Conservation (phyloP, 2,888 invertebrate species). For the Ypsolopha sequella region DNA sequence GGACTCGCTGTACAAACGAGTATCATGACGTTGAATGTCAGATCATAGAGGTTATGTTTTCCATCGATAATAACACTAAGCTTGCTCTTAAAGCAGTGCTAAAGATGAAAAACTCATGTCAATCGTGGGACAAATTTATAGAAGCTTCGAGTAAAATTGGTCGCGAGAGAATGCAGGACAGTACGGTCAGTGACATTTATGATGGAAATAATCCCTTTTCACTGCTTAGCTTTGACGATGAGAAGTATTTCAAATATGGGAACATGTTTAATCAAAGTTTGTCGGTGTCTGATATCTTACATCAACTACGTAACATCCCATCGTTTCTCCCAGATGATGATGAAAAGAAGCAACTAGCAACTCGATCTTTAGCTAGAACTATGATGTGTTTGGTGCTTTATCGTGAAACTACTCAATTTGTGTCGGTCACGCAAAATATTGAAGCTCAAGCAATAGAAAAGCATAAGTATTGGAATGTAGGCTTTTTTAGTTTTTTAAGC, state of each 20-base stretch:
- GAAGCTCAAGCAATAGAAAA: no score
- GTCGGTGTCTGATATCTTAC: background rate
- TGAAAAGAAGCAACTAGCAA: no score
- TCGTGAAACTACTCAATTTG: no score
- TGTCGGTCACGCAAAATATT: no score
- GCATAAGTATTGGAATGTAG: no score
- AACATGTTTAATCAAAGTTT: background rate
- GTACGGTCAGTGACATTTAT: slow-evolving; percentile 4
- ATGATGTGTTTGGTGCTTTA: no score
- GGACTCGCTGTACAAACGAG: slow-evolving; percentile 2
- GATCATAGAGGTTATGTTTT: background rate
- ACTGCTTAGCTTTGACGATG: slow-evolving; percentile 1
- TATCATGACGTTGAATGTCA: slow-evolving; percentile 3
- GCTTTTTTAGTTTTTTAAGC: no score
- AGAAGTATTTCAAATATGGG: background rate
- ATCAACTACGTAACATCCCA: no score
- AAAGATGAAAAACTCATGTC: background rate
- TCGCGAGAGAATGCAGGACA: background rate
- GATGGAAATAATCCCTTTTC: slow-evolving; percentile 5
- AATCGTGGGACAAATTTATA: slow-evolving; percentile 5
- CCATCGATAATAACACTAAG: background rate
- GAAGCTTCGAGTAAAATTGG: slow-evolving; percentile 3
- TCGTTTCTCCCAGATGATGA: no score
- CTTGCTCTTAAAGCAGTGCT: background rate
- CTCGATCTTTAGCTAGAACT: no score